Conservation (phyloP, 2,113 vertebrate genomes). For the Carassius gibelio region DNA sequence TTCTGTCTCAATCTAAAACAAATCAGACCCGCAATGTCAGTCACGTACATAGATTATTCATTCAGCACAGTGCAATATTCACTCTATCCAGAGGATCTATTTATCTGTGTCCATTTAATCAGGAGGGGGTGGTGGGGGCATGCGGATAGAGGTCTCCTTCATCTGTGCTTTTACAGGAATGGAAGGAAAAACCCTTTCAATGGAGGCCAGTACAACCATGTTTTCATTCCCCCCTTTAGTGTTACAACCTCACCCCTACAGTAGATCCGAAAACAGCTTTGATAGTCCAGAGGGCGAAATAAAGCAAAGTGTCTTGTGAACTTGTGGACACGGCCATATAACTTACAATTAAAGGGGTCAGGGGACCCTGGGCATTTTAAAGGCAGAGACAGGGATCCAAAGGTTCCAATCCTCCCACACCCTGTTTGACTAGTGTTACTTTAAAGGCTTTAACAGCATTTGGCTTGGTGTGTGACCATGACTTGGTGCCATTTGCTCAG, state of each 20-base stretch:
- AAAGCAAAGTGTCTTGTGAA: conserved; percentile 39
- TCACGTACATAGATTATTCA: conserved; percentile 44
- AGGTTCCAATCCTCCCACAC: conserved; percentile 29
- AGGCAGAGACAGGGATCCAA: conserved; percentile 18
- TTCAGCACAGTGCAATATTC: conserved; percentile 34
- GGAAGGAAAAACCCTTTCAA: conserved; percentile 34
- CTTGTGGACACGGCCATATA: background rate
- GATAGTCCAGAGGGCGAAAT: conserved; percentile 37
- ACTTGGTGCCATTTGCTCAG: conserved; percentile 50
- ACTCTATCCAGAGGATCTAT: conserved; percentile 16
- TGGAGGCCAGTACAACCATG: conserved; percentile 27
- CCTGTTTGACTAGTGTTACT: conserved; percentile 27
- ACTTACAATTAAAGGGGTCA: background rate
- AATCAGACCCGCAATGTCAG: conserved; percentile 24
- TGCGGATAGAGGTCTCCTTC: conserved; percentile 28
- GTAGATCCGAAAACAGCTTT: conserved; percentile 36
- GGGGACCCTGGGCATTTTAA: background rate
- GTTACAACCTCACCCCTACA: conserved; percentile 30
- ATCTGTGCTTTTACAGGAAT: conserved; percentile 49
- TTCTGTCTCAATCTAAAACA: conserved; percentile 46
- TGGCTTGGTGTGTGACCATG: conserved; percentile 46
- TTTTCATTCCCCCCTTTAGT: conserved; percentile 47
- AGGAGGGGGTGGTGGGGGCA: conserved; percentile 8
- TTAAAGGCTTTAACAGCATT: conserved; percentile 46
- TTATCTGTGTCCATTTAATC: conserved; percentile 46